Evolutionary conservation across 2,113 vertebrate genomes (phyloP), one percentile per base, ranked within the genome.

Genomic region (Naja naja): DNA sequence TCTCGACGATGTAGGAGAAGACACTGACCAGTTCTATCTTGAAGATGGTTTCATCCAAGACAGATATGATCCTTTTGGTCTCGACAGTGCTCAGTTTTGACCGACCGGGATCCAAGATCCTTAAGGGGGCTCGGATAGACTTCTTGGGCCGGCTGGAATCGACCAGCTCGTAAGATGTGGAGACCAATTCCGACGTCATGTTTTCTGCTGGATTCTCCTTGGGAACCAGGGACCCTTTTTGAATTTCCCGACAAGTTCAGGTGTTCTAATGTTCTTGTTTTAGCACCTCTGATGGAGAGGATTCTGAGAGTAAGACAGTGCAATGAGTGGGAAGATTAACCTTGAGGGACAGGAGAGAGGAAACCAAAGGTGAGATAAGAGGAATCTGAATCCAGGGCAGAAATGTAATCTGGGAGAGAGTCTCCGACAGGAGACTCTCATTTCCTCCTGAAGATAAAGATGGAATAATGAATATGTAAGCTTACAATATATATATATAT

Each of bases 31-130:
- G 53, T 93, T 98, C 97, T 54, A 97, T 93, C 56, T 97, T 97
- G 85, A 91, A 55, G 94, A 98, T 98, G 89, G 98, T 97, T 91
- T 97, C 98, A 2, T 98, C 97, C 92, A 99, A 47, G 0, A 98
- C 96, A 0, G 94, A 95, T 85, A 97, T 92, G 92, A 98, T 97
- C 69, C 94, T 94, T 92, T 98, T 97, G 25, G 97, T 95, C 93
- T 98, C 98, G 0, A 95, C 87, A 39, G 97, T 98, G 53, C 95
- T 95, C 14, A 97, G 94, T 53, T 96, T 97, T 92, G 96, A 96
- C 43, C 93, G 94, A 0, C 91, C 93, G 5, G 95, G 96, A 4
- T 94, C 93, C 3, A 95, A 58, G n/a, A 60, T 91, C 91, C 95
- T 97, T 12, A 91, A 55, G 43, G 54, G 74, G 34, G 58, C 11